Conservation (phyloP, 2,888 invertebrate species). For the Epicampocera succincta region DNA sequence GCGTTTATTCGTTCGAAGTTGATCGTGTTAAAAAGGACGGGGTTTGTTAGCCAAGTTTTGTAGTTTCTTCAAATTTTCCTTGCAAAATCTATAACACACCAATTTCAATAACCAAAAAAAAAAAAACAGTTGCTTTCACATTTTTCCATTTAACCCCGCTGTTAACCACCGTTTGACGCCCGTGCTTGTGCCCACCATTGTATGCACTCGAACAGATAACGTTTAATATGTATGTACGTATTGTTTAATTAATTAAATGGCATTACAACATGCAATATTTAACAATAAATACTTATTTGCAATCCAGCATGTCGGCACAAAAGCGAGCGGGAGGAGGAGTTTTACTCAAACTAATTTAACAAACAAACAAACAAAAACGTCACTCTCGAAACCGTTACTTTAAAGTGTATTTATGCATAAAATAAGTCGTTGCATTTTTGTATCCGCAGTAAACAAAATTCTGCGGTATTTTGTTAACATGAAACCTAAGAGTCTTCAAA, state of each 20-base stretch:
- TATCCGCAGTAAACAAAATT: too few species aligned
- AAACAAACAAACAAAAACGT: background rate
- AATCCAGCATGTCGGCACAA: background rate
- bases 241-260: constrained; percentile 66
- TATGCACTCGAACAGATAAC: constrained; percentile 55
- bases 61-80: too few species aligned
- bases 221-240: constrained; percentile 42
- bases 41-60: too few species aligned
- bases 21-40: too few species aligned
- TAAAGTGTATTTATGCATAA: too few species aligned
- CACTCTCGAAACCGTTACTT: background rate
- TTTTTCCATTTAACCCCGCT: background rate
- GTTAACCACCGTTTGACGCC: background rate
- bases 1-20: too few species aligned
- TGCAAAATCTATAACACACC: too few species aligned
- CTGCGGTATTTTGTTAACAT: too few species aligned
- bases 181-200: background rate
- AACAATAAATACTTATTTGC: constrained; percentile 24
- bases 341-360: background rate
- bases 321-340: background rate
- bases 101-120: too few species aligned
- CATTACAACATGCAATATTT: constrained; percentile 50
- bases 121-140: too few species aligned
- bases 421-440: too few species aligned
- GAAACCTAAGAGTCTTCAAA: too few species aligned